phyloP scores from a whole-genome alignment of 2,113 vertebrate genomes.

The Paralichthys olivaceus region DNA sequence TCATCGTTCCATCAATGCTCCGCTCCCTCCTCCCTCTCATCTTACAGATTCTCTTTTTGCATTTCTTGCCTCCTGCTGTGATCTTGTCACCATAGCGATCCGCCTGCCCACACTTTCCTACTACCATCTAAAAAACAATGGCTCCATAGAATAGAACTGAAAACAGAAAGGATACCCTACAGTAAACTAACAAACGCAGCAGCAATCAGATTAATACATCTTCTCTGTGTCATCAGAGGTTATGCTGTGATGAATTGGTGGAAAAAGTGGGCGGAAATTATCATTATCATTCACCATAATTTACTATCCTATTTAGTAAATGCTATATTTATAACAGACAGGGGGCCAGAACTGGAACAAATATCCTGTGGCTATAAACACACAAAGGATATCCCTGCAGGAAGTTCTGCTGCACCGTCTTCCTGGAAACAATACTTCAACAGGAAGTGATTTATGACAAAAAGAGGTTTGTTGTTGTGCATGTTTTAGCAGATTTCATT shows the following conservation, averaged over 20 bases:
- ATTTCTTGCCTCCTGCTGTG: slow-evolving; percentile 30
- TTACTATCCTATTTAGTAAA: not conserved
- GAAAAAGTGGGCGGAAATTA: not conserved
- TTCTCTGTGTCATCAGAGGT: not conserved
- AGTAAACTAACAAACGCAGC: not conserved
- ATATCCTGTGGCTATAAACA: slow-evolving; percentile 65
- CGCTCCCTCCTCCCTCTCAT: slow-evolving; percentile 15
- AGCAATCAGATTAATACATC: not conserved
- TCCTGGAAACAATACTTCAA: slow-evolving; percentile 50
- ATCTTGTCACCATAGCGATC: slow-evolving; percentile 45
- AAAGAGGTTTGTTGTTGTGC: slow-evolving; percentile 1
- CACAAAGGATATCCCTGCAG: slow-evolving; percentile 63
- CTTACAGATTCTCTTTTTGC: slow-evolving; percentile 25
- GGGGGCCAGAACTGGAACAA: slow-evolving; percentile 34
- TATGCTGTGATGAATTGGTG: not conserved
- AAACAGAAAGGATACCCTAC: not conserved
- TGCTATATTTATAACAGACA: slow-evolving; percentile 45
- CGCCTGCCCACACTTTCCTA: slow-evolving; percentile 24
- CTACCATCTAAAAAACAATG: slow-evolving; percentile 14
- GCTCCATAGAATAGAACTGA: not conserved
- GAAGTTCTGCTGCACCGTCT: slow-evolving; percentile 54
- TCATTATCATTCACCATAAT: not conserved
- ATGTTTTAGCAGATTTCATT: not conserved
- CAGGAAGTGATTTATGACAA: slow-evolving; percentile 56
- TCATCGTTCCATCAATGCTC: not conserved